Evolutionary conservation across 1,140 invertebrate genomes (phyloP), one percentile per base, ranked within the genome.

Genomic region (Globodera rostochiensis): DNA sequence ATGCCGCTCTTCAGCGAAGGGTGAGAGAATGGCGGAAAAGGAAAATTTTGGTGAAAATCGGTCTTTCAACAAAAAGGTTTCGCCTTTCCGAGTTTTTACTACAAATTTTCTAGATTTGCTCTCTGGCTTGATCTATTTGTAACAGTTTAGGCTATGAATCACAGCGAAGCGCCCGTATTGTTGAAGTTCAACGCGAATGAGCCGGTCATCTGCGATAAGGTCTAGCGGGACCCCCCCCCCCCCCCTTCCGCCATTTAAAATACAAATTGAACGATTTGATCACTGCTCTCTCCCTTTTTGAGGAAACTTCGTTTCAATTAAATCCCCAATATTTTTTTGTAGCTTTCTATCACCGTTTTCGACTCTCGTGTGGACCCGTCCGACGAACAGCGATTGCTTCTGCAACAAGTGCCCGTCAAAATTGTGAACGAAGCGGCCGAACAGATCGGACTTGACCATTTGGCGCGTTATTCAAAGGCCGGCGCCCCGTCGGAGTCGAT

Each of bases 371-470:
- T 87, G 21, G 85, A 85, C 57, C 84, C 82, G 4, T 25, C 45
- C 46, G 77, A 87, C 15, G 82, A 85, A 45, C 25, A 71, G 36
- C 64, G 45, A 47, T 7, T 84, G 8, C 69, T 80, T 74, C 75
- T 85, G 45, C 86, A 82, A 69, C 25, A 74, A 50, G 74, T 85
- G 21, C 84, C 83, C 21, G 73, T 85, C 1, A 85, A 85, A 69
- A 80, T 85, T 45, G 77, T 86, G 13, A 85, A 81, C 45, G 84
- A 85, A 60, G 21, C 60, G 19, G 85, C 84, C 7, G 84, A 85
- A 74, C 85, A 86, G 60, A 85, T 85, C 49, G 85, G 84, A 50
- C 64, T 85, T 6, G 84, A 85, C 73, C 84, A 85, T 70, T 84
- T 85, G 25, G 84, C 84, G 8, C 82, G 84, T 25, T 86, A 74